Evolutionary conservation across 2,797 vertebrate genomes (phyloP).

Genomic region (Pseudochirops corinnae): DNA sequence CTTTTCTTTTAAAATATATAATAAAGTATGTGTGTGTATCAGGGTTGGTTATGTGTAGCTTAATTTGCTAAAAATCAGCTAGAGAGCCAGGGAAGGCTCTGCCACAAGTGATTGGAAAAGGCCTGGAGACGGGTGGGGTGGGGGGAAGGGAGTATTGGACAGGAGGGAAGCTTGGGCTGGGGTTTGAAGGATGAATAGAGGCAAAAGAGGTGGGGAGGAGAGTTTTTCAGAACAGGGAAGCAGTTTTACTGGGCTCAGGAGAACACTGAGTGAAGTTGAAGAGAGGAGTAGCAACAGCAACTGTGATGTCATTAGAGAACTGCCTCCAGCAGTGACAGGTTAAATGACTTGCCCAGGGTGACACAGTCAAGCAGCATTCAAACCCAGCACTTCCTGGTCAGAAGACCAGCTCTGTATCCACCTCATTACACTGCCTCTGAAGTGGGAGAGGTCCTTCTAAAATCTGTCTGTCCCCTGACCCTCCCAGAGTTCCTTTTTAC

Average conservation of each 20-base stretch:
- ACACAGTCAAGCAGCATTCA: neutral
- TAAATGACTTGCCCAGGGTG: too few relatives aligned
- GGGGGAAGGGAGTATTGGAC: too few relatives aligned
- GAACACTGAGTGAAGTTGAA: too few relatives aligned
- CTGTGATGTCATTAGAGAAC: too few relatives aligned
- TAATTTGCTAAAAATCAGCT: too few relatives aligned
- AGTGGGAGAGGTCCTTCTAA: neutral
- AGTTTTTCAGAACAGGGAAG: neutral
- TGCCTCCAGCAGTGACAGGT: too few relatives aligned
- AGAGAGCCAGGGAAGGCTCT: too few relatives aligned
- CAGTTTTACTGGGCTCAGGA: too few relatives aligned
- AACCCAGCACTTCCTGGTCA: neutral
- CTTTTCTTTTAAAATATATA: neutral
- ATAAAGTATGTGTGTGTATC: neutral
- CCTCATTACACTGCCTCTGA: neutral
- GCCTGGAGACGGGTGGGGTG: neutral
- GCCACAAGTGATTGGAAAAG: conserved; percentile 1
- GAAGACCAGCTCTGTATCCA: neutral
- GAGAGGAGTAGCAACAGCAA: too few relatives aligned
- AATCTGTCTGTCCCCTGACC: neutral
- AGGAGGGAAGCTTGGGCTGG: neutral
- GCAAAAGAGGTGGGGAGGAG: neutral
- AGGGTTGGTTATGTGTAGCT: too few relatives aligned
- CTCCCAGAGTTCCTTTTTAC: neutral
- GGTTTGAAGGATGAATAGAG: neutral